phyloP scores from a whole-genome alignment of 53 echinoderm and acorn worm genomes.

The Patiria pectinifera region DNA sequence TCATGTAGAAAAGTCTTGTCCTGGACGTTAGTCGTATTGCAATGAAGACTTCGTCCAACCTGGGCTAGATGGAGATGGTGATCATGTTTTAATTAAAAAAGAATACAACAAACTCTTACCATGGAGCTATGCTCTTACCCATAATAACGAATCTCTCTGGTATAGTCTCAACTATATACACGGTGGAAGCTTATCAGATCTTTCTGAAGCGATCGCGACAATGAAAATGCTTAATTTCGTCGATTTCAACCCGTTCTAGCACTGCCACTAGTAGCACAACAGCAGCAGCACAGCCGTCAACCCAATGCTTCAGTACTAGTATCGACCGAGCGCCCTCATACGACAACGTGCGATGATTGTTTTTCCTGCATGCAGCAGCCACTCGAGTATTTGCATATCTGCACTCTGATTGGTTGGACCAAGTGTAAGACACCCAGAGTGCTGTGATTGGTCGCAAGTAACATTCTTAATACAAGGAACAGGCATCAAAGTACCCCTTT shows the following conservation, averaged over 20 bases:
- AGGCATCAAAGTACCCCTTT: neutral
- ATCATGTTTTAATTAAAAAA: no score
- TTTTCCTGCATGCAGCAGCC: neutral
- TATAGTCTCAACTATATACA: neutral
- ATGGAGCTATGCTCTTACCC: no score
- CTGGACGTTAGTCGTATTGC: no score
- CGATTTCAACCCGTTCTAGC: no score
- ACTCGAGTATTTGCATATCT: neutral
- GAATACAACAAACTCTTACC: neutral
- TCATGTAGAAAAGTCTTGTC: no score
- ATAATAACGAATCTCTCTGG: neutral
- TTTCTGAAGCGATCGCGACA: no score
- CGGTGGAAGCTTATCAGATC: neutral
- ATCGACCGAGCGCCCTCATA: neutral
- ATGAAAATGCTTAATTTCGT: no score
- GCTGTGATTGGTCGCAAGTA: conserved; percentile 1
- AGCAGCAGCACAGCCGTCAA: no score
- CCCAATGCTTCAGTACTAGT: neutral
- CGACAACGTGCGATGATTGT: neutral
- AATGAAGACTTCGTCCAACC: no score
- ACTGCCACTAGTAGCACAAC: no score
- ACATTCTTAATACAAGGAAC: neutral
- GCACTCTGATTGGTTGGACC: neutral
- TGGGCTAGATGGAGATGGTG: no score
- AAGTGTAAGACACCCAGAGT: neutral